Base-by-base conservation (phyloP, 1,140 invertebrate genomes). In the Zaprionus inermis region DNA sequence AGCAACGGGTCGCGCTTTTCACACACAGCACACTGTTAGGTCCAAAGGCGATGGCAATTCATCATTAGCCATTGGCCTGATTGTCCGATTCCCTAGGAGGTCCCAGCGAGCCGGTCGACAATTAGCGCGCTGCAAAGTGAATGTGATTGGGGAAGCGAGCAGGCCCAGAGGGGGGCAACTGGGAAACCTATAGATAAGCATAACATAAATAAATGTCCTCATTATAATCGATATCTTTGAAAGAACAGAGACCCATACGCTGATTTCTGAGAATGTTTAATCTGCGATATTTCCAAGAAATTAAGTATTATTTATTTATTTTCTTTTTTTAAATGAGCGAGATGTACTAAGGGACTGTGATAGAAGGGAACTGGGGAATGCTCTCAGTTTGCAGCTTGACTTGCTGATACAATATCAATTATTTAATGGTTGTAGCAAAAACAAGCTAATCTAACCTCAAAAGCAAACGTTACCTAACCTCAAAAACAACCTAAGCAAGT, bases 21-120 rank as follows among this genome's bases (percentile, higher is more conserved):
- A 73, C 78, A 85, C 38, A 44, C 38, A 44, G 36, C 38, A 9
- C n/a, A 16, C 70, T 73, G 36, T 3, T 24, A 56, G 56, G 49
- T 51, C 52, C 58, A 32, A 69, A 57, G 66, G 49, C 72, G 32
- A 69, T 61, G 38, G 30, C 66, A 69, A 51, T 70, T 74, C 66
- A 79, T 83, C 83, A 85, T 85, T 85, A 82, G 83, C 76, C 63
- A 72, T 20, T 18, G 44, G 16, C 44, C 18, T 12, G 16, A 49
- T 44, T 66, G 75, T 52, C n/a, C 65, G 24, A 41, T 52, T 74
- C 66, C 72, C 72, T 74, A 74, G 72, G 72, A 74, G 72, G 72
- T 74, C 72, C 52, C 20, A 41, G 10, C 52, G 36, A 51, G 32
- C 12, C 38, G 16, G 38, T 56, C 57, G 38, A 58, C 72, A 74